Evolutionary conservation across 2,797 vertebrate genomes (phyloP), one percentile per base, ranked within the genome.

Genomic region (Syndactyla subalaris): DNA sequence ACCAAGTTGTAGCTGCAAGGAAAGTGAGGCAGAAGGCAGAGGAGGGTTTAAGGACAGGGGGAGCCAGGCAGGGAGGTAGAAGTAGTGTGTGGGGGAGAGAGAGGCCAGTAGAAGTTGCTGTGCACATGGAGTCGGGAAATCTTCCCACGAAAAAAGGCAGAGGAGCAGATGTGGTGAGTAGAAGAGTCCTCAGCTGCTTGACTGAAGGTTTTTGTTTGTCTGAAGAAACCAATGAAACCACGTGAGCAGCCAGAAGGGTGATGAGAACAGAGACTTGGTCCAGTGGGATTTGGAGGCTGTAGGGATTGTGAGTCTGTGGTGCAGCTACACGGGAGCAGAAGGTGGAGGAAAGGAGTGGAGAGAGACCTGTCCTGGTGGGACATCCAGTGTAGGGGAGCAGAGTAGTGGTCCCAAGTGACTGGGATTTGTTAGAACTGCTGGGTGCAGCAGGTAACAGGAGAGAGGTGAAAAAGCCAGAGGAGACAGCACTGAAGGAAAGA

Each of bases 351-450:
- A 30, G 41, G 49, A 72, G 54, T 3, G 1, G 49, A 52, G 41
- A 13, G 55, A 23, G 45, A 24, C 9, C 58, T 78, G 34, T 75
- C 6, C 32, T 58, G 36, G n/a, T 62, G 76, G 22, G 39, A 36
- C 27, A 19, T 65, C 59, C 18, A 19, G 23, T 0, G 0, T 8
- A 12, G 5, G 63, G 65, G 43, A 88, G 36, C n/a, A 61, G 21
- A 41, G 30, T 1, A 13, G 18, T 0, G 3, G 11, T 52, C 54
- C 38, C 39, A 30, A 4, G 32, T 8, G 41, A 24, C 2, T 1
- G 10, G 65, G 30, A 7, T 36, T 14, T 7, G 20, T 74, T 76
- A 45, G 61, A 84, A 91, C 72, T 38, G 21, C 27, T 75, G 63
- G 39, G 19, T 70, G 41, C 18, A 34, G 38, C 24, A 38, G 49